Evolutionary conservation across 2,888 invertebrate genomes (phyloP).

Genomic region (Alviniconcha strummeri): DNA sequence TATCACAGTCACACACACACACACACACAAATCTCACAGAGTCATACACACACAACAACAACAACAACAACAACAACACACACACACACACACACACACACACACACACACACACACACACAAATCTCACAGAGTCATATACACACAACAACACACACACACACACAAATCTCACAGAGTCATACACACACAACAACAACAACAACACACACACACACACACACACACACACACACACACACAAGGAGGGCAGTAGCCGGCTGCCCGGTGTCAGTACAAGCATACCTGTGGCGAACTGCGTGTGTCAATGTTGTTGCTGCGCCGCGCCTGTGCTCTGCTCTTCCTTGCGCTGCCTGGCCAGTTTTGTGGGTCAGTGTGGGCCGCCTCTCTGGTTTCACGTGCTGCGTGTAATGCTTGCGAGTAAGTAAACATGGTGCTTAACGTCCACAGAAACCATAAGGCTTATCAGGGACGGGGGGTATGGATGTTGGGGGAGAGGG

Average conservation of each 20-base stretch:
- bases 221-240: constrained; percentile 4
- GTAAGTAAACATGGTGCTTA: too few relatives aligned
- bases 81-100: not conserved
- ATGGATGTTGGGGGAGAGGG: too few relatives aligned
- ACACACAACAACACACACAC: not conserved
- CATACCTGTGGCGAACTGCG: too few relatives aligned
- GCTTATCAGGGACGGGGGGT: too few relatives aligned
- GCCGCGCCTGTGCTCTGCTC: too few relatives aligned
- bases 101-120: constrained; percentile 4
- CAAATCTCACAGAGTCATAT: not conserved
- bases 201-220: constrained; percentile 5
- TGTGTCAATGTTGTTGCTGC: too few relatives aligned
- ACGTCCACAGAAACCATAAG: too few relatives aligned
- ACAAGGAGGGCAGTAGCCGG: not conserved
- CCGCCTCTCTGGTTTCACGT: too few relatives aligned
- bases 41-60: not conserved
- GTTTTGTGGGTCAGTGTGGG: too few relatives aligned
- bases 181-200: not conserved
- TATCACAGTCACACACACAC: not conserved
- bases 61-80: not conserved
- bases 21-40: constrained; percentile 1
- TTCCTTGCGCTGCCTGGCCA: too few relatives aligned
- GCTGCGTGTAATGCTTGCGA: too few relatives aligned
- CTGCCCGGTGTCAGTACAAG: too few relatives aligned
- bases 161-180: not conserved